Conservation (phyloP, 1,140 invertebrate genomes). For the Penaeus japonicus region DNA sequence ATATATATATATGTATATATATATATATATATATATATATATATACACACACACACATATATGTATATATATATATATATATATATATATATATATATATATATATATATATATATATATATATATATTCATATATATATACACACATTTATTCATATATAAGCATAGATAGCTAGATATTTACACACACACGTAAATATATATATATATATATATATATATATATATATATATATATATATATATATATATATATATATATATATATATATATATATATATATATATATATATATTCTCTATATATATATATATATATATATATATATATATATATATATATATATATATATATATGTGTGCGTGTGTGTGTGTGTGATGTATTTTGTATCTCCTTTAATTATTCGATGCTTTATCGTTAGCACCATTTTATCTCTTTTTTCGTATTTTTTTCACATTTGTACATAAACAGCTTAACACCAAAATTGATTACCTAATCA, state of each 20-base stretch:
- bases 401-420: too few relatives aligned
- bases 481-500: too few relatives aligned
- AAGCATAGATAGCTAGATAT: neutral
- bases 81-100: neutral
- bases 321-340: neutral
- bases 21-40: neutral
- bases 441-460: too few relatives aligned
- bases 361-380: too few relatives aligned
- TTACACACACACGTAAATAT: neutral
- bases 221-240: neutral
- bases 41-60: neutral
- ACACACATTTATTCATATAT: neutral
- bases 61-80: neutral
- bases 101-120: neutral
- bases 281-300: neutral
- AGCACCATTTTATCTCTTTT: too few relatives aligned
- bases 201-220: neutral
- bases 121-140: neutral
- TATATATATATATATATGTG: constrained; percentile 6
- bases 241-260: neutral
- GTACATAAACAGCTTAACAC: too few relatives aligned
- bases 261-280: neutral
- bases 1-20: neutral
- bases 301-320: neutral
- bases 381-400: too few relatives aligned